Base-by-base conservation (phyloP, 2,888 invertebrate species). In the Alsophila aescularia region DNA sequence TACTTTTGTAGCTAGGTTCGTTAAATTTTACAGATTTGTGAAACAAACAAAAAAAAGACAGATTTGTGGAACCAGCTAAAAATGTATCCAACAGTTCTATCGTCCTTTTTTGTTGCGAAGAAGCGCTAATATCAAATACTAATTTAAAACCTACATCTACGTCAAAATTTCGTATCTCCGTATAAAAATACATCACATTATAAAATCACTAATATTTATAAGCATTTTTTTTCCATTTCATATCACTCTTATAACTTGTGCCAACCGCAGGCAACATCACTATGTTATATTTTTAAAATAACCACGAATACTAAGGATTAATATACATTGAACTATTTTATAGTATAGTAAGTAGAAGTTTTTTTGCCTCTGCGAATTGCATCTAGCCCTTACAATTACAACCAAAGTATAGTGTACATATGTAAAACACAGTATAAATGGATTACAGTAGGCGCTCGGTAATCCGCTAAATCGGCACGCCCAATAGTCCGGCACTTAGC, bases 181-280 rank as follows among this genome's bases (percentile, higher is more conserved):
- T 75, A 76, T 68, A 75, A 75, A 77, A 76, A 75, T 77, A 75
- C 70, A 76, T 75, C 73, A 75, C 75, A 75, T 69, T 73, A 66
- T 65, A 63, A 53, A 65, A 73, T 72, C 66, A 70, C 56, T 54
- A 58, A 45, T 57, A 49, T 52, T 52, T 49, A 27, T 57, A 55
- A 51, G 16, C 47, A 37, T 56, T 47, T 52, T 39, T 40, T 43
- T 52, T 21, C 7, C 24, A 31, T 35, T 50, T 54, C 53, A 51
- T 63, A 61, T 65, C 61, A 63, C 59, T 53, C 40, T 24, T 51
- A 55, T 52, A 29, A 27, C 34, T 53, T 43, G 41, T 45, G 60
- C 48, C 56, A 56, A 61, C 54, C 59, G 61, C 65, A 63, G 59
- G 52, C 59, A 57, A 54, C 52, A 57, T 40, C 54, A 41, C 51